Evolutionary conservation across 2,113 vertebrate genomes (phyloP), one percentile per base, ranked within the genome.

Genomic region (Sturnus vulgaris): DNA sequence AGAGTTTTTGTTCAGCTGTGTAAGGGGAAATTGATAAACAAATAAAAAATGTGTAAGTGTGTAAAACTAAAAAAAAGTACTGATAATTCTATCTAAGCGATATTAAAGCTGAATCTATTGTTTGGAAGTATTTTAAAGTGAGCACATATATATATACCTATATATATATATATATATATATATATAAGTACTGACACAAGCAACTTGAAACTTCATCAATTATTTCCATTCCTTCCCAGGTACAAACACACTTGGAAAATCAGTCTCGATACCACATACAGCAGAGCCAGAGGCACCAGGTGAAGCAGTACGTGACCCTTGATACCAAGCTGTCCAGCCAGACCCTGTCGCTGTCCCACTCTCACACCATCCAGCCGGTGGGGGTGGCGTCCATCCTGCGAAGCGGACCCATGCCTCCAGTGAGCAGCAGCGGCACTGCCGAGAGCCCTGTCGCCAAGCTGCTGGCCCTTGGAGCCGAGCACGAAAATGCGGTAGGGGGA

Each of bases 271-370:
- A 98, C 90, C 98, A 99, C 60, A 96, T 99, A 65, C 98, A 99
- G 59, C 98, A 99, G 95, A 95, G 96, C 82, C 99, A 99, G 97
- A 98, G 97, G 76, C 98, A 99, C 90, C 99, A 99, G 95, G 98
- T 99, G 93, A 99, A 99, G 95, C 98, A 99, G 94, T 99, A 99
- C 95, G 93, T 99, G 97, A 98, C 98, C 16, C 97, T 99, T 24
- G 99, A 99, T 49, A 97, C 98, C 87, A 99, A 99, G 96, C 86
- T 99, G 42, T 95, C 98, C 64, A 95, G 94, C 63, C 98, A 98
- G 76, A 97, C 96, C 5, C 96, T 98, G 64, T 83, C 97, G 17
- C 81, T 96, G 39, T 86, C 98, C 15, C 98, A 98, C 59, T 96
- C 98, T 21, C 98, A 98, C 93, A 80, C 96, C 4, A 86, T 97